These are phyloP conservation scores for Oscheius myriophilus DNA, from an alignment of 2,888 invertebrate species.

Conservation along the genomic window DNA sequence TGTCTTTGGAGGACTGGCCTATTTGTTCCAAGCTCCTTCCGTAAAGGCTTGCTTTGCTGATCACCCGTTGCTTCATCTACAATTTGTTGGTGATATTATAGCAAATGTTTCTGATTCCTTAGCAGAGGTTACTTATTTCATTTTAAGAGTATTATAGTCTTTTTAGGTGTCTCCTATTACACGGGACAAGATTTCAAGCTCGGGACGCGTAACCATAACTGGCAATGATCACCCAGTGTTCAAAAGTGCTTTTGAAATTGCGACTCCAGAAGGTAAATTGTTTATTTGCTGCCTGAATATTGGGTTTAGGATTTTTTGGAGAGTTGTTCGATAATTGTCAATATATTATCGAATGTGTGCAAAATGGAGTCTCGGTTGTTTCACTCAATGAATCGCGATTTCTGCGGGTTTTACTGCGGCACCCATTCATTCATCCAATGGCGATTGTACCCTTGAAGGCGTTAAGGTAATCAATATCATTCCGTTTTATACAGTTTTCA, in stretches of 20 bases:
- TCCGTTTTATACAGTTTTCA: not conserved
- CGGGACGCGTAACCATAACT: too few relatives aligned
- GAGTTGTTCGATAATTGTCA: constrained; percentile 12
- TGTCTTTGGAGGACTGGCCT: not conserved
- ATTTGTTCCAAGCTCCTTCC: constrained; percentile 1
- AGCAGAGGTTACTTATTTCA: too few relatives aligned
- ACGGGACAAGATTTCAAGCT: too few relatives aligned
- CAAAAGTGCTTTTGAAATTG: not conserved
- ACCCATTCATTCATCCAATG: constrained; percentile 50
- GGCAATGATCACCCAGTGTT: not conserved
- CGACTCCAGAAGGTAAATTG: constrained; percentile 4
- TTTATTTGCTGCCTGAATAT: not conserved
- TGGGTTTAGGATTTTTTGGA: constrained; percentile 4
- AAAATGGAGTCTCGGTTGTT: not conserved
- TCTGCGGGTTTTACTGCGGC: constrained; percentile 34
- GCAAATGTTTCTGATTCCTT: not conserved
- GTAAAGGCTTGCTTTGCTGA: not conserved
- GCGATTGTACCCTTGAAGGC: constrained; percentile 54
- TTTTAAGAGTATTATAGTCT: too few relatives aligned
- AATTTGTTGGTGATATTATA: not conserved
- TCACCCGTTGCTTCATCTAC: not conserved
- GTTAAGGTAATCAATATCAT: constrained; percentile 31
- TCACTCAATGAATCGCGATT: not conserved
- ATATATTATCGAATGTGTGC: constrained; percentile 6
- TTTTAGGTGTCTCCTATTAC: too few relatives aligned